Evolutionary conservation across 2,113 vertebrate species (phyloP).

Genomic region (Rhabdornis inornatus): DNA sequence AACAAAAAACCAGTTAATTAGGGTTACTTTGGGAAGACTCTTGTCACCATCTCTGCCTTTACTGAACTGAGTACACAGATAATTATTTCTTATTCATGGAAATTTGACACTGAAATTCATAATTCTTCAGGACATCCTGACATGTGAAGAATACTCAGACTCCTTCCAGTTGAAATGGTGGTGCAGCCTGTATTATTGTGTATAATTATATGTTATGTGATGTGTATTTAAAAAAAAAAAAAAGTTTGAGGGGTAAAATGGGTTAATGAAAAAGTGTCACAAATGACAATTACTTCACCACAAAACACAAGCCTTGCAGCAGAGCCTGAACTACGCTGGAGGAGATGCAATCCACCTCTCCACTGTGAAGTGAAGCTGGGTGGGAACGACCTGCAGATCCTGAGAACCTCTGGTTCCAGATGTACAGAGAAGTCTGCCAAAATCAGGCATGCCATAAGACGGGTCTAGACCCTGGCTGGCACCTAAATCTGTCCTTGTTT

Average conservation of each 20-base stretch:
- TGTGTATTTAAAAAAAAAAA: background rate
- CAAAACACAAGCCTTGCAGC: background rate
- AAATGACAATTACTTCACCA: background rate
- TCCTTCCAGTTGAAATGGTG: background rate
- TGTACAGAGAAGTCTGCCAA: background rate
- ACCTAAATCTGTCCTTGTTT: background rate
- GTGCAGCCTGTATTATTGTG: background rate
- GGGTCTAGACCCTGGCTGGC: background rate
- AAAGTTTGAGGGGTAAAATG: background rate
- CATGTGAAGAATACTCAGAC: background rate
- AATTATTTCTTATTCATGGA: background rate
- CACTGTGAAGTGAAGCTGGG: background rate
- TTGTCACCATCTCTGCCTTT: background rate
- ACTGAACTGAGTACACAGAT: background rate
- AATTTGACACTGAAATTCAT: background rate
- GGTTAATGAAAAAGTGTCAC: background rate
- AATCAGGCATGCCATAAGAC: background rate
- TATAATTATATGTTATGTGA: accelerated
- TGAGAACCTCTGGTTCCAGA: background rate
- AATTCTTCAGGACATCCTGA: background rate
- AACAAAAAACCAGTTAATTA: background rate
- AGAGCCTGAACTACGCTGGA: background rate
- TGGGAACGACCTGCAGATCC: background rate
- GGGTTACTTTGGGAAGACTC: background rate
- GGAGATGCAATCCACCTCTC: background rate